Evolutionary conservation across 2,113 vertebrate species (phyloP).

Genomic region (Ailuropoda melanoleuca): DNA sequence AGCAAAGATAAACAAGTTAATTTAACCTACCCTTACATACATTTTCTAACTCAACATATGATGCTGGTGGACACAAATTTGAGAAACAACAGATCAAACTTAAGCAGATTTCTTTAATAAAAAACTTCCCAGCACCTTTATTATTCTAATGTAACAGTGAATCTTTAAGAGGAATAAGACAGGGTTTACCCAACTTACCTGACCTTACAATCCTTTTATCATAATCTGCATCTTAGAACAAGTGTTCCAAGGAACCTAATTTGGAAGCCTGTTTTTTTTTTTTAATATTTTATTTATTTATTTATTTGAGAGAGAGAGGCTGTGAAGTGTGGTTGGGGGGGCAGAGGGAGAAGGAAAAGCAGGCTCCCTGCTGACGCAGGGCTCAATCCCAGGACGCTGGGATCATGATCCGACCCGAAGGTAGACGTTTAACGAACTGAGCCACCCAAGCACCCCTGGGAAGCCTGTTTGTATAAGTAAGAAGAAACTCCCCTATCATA

Average conservation of each 20-base stretch:
- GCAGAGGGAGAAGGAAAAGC: too few relatives aligned
- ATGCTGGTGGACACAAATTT: not conserved
- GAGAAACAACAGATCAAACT: not conserved
- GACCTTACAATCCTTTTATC: conserved; percentile 9
- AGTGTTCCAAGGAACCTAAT: not conserved
- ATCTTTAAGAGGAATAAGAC: not conserved
- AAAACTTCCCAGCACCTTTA: not conserved
- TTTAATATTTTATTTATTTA: not conserved
- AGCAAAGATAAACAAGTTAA: conserved; percentile 30
- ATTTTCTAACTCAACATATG: not conserved
- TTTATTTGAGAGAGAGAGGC: not conserved
- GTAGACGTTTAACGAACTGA: not conserved
- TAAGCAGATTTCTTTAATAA: conserved; percentile 29
- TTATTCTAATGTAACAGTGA: conserved; percentile 5
- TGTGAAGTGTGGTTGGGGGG: too few relatives aligned
- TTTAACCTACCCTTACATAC: not conserved
- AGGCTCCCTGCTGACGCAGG: too few relatives aligned
- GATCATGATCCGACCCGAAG: not conserved
- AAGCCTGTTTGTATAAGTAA: not conserved
- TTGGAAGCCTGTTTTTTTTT: not conserved
- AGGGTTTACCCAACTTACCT: not conserved
- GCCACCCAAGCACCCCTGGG: not conserved
- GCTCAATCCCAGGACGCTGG: not conserved
- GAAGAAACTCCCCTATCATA: not conserved
- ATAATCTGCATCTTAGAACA: not conserved